Conservation (phyloP, 2,888 invertebrate species). For the Dorcus parallelipipedus region DNA sequence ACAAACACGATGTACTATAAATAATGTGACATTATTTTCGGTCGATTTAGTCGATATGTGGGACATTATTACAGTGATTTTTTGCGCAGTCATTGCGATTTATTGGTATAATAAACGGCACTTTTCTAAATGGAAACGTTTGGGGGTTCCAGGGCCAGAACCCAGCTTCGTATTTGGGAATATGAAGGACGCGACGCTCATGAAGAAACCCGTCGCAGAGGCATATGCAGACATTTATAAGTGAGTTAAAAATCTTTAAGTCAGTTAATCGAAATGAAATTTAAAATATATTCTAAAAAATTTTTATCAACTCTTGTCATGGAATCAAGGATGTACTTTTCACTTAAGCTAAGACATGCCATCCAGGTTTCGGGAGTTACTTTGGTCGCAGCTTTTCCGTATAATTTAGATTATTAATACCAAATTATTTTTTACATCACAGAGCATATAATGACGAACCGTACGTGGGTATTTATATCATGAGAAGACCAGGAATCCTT, state of each 20-base stretch:
- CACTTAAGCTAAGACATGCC: too few species aligned
- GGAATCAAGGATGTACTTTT: too few species aligned
- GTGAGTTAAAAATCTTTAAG: conserved; percentile 19
- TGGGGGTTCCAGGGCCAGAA: conserved; percentile 31
- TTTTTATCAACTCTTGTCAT: too few species aligned
- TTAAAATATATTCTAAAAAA: too few species aligned
- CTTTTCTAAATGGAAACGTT: conserved; percentile 31
- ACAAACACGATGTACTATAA: too few species aligned
- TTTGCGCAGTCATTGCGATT: not conserved
- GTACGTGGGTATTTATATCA: conserved; percentile 31
- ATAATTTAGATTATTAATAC: too few species aligned
- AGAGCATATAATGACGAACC: conserved; percentile 28
- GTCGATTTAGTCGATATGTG: too few species aligned
- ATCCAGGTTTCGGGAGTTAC: too few species aligned
- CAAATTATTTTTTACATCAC: not conserved
- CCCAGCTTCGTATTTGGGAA: conserved; percentile 33
- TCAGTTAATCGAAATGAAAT: too few species aligned
- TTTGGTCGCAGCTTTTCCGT: too few species aligned
- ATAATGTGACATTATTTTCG: too few species aligned
- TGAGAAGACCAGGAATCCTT: conserved; percentile 25
- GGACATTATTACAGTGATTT: not conserved
- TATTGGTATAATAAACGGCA: conserved; percentile 5
- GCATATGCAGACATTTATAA: conserved; percentile 34
- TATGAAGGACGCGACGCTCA: conserved; percentile 27
- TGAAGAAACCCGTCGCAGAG: conserved; percentile 30